Evolutionary conservation across 2,888 invertebrate species (phyloP).

Genomic region (Bursaphelenchus okinawaensis): DNA sequence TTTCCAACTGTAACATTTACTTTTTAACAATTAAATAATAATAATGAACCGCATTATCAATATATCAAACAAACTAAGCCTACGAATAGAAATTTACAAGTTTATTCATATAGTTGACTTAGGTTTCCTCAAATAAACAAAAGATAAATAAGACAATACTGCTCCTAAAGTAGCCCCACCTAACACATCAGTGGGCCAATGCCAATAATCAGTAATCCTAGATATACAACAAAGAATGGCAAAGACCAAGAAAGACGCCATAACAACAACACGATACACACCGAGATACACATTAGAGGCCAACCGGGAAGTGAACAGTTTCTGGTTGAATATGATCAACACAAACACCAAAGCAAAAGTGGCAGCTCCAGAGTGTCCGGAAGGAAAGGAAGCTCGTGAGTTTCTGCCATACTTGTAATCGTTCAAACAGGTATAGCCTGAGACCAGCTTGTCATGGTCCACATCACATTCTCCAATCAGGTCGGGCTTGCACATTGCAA

Average conservation of each 20-base stretch:
- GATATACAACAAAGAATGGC: constrained; percentile 36
- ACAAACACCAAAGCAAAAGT: constrained; percentile 44
- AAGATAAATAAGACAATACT: constrained; percentile 15
- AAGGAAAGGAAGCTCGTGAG: constrained; percentile 55
- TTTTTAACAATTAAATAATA: too few relatives aligned
- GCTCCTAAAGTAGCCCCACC: constrained; percentile 34
- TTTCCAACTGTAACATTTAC: too few relatives aligned
- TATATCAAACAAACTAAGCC: neutral
- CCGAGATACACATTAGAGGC: constrained; percentile 6
- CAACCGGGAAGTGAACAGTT: neutral
- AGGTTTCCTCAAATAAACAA: neutral
- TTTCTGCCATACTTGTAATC: constrained; percentile 33
- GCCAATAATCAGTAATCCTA: constrained; percentile 56
- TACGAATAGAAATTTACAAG: neutral
- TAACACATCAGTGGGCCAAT: constrained; percentile 53
- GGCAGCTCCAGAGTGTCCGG: constrained; percentile 54
- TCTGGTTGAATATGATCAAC: constrained; percentile 32
- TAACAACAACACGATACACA: constrained; percentile 14
- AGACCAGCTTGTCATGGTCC: constrained; percentile 33
- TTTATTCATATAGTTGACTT: neutral
- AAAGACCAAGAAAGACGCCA: constrained; percentile 24
- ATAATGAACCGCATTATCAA: too few relatives aligned
- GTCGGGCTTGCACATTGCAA: constrained; percentile 75
- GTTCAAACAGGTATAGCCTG: constrained; percentile 29
- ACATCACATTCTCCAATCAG: constrained; percentile 21